phyloP scores from a whole-genome alignment of 2,888 invertebrate genomes.

The Drosophila lutescens region DNA sequence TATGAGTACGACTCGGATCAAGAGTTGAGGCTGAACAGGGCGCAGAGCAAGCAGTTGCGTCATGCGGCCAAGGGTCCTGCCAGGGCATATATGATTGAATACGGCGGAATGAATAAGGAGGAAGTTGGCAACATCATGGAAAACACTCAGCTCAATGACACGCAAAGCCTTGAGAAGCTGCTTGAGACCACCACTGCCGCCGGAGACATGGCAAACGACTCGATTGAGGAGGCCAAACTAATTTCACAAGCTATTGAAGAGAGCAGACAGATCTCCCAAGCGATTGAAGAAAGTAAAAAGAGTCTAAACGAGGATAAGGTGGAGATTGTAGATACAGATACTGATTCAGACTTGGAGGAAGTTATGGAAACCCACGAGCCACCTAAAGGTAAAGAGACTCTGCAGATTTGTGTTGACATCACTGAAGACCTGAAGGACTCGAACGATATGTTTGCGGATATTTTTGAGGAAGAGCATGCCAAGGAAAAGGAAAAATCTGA shows the following conservation, averaged over 20 bases:
- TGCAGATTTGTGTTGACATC: constrained; percentile 85
- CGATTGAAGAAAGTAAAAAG: constrained; percentile 37
- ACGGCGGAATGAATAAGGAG: constrained; percentile 89
- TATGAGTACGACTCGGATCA: constrained; percentile 84
- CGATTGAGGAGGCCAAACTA: constrained; percentile 53
- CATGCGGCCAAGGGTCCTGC: constrained; percentile 86
- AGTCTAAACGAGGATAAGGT: neutral
- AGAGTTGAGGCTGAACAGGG: constrained; percentile 81
- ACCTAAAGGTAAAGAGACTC: constrained; percentile 1
- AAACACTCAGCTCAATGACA: constrained; percentile 70
- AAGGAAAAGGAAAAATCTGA: neutral
- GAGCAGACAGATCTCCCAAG: constrained; percentile 49
- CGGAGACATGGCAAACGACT: constrained; percentile 29
- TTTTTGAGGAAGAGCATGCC: constrained; percentile 84
- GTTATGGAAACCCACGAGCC: constrained; percentile 28
- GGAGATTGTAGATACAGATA: constrained; percentile 53
- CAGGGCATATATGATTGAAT: constrained; percentile 90
- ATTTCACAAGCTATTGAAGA: constrained; percentile 50
- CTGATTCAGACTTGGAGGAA: constrained; percentile 80
- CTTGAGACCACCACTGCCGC: constrained; percentile 16
- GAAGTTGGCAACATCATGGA: constrained; percentile 87
- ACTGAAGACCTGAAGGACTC: constrained; percentile 83
- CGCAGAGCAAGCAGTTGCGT: constrained; percentile 82
- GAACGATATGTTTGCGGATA: constrained; percentile 90
- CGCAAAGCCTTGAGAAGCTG: constrained; percentile 48